Evolutionary conservation across 2,113 vertebrate genomes (phyloP), one percentile per base, ranked within the genome.

Genomic region (Protomyctophum bolini): DNA sequence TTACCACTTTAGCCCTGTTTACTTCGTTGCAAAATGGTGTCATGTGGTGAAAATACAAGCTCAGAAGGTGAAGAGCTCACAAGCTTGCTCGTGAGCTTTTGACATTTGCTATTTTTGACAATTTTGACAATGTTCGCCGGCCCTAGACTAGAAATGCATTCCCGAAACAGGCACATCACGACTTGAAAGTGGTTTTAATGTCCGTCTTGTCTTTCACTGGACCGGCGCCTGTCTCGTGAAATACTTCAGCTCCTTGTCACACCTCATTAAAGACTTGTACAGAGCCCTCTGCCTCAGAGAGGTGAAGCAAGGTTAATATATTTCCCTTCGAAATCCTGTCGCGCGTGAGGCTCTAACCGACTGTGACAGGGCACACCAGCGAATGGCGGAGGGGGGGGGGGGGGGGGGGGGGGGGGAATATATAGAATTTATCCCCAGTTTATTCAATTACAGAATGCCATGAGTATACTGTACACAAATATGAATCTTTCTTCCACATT

Each of bases 391-490:
- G 2, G 33, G 33, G 33, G 15, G 60, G 2, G 33, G 33, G 33
- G 15, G 60, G 2, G 33, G 33, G 33, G 15, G 60, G 2, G 33
- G 15, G 60, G 2, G 33, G 33, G 33, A 21, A 58, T 64, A 41
- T 41, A 41, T 41, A 41, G 33, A 45, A 73, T 83, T 77, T 74
- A 67, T 71, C 60, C 54, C 52, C 72, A 66, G 76, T 77, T 85
- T 76, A 84, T 86, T 89, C 66, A 82, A 83, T 87, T 81, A 88
- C 69, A 72, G 33, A 59, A 61, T 64, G 57, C 55, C 75, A 57
- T 15, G 0, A 41, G 58, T 58, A n/a, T n/a, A n/a, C n/a, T n/a
- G n/a, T n/a, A 65, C 33, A 65, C 33, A 47, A 78, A 86, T 77
- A 72, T 70, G 77, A 80, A 77, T 68, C 70, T 66, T 65, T 56